Evolutionary conservation across 2,888 invertebrate species (phyloP).

Genomic region (Ernsta delagoae): DNA sequence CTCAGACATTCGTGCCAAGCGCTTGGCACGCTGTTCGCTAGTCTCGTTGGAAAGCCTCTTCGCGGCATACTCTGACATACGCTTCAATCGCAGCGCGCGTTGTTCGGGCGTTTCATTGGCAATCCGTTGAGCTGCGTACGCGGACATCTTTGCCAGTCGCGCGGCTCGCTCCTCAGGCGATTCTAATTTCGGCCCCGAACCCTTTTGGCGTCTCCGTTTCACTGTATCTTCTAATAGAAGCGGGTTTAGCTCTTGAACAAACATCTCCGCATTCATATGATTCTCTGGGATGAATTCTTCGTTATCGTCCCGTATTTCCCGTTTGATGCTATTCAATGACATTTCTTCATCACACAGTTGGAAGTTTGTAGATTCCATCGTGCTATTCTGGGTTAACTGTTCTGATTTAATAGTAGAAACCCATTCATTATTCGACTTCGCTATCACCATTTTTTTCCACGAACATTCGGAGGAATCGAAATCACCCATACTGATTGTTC

Average conservation of each 20-base stretch:
- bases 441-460: slow-evolving; percentile 78
- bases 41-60: slow-evolving; percentile 69
- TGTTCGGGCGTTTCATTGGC: slow-evolving; percentile 74
- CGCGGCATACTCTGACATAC: slow-evolving; percentile 79
- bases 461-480: slow-evolving; percentile 65
- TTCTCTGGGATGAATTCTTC: slow-evolving; percentile 16
- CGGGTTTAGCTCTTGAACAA: slow-evolving; percentile 55
- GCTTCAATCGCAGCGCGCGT: slow-evolving; percentile 62
- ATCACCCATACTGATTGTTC: slow-evolving; percentile 82
- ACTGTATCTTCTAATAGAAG: slow-evolving; percentile 44
- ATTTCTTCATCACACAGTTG: slow-evolving; percentile 50
- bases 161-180: slow-evolving; percentile 63
- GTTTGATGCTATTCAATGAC: slow-evolving; percentile 52
- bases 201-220: slow-evolving; percentile 50
- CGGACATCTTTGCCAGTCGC: slow-evolving; percentile 74
- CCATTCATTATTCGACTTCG: slow-evolving; percentile 73
- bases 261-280: neutral
- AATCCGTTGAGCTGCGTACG: slow-evolving; percentile 73
- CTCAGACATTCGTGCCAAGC: slow-evolving; percentile 74
- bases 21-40: slow-evolving; percentile 66
- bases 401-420: slow-evolving; percentile 61
- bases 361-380: slow-evolving; percentile 50
- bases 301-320: slow-evolving; percentile 39
- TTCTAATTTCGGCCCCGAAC: slow-evolving; percentile 56
- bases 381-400: slow-evolving; percentile 34